Conservation (phyloP, 1,140 invertebrate species). For the Chionoecetes opilio region DNA sequence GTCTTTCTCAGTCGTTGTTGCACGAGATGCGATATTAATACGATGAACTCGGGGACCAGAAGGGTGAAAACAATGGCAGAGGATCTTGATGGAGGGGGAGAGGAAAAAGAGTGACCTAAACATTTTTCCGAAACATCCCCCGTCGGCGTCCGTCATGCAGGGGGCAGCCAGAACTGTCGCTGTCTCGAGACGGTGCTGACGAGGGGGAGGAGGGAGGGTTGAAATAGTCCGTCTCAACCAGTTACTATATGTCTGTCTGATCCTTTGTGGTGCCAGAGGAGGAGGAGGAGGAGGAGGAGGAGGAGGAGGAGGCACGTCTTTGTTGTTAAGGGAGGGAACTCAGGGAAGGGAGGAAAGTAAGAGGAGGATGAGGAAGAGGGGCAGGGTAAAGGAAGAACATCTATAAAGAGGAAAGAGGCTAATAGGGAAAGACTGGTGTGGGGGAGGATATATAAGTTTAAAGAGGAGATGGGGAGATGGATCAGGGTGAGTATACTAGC, state of each 20-base stretch:
- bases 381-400: neutral
- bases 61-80: neutral
- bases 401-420: neutral
- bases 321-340: neutral
- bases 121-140: slow-evolving; percentile 28
- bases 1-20: slow-evolving; percentile 7
- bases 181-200: neutral
- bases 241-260: neutral
- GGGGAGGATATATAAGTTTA: neutral
- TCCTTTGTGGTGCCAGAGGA: neutral
- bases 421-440: neutral
- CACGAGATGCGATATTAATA: slow-evolving; percentile 8
- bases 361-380: neutral
- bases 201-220: neutral
- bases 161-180: neutral
- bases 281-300: neutral
- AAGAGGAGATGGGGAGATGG: neutral
- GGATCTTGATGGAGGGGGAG: slow-evolving; percentile 24
- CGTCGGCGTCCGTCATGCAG: slow-evolving; percentile 4
- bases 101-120: neutral
- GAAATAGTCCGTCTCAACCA: slow-evolving; percentile 16
- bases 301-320: neutral
- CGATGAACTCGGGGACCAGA: slow-evolving; percentile 24
- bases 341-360: neutral
- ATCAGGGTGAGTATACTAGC: too few relatives aligned